A percentile compares a stretch with the other conserved stretches of the same genome.
Conservation (phyloP, 2,888 invertebrate species). For the Resseliella maxima region DNA sequence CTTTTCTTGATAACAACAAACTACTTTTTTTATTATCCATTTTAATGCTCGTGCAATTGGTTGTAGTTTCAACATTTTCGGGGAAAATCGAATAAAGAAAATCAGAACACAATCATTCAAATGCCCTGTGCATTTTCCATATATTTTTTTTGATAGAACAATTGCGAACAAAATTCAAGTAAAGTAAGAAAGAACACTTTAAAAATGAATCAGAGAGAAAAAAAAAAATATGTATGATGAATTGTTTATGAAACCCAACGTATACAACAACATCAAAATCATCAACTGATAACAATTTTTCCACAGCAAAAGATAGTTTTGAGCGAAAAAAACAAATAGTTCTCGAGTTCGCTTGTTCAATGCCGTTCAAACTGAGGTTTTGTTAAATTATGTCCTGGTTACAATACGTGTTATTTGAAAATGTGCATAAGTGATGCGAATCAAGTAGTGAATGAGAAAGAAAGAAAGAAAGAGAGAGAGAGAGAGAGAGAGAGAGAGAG, state of each 20-base stretch:
- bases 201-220: constrained; percentile 24
- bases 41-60: neutral
- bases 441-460: no score
- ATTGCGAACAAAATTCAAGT: neutral
- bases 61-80: neutral
- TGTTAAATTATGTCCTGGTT: neutral
- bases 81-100: no score
- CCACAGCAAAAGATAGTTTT: neutral
- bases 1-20: neutral
- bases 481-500: no score
- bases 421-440: neutral
- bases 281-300: constrained; percentile 25
- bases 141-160: neutral
- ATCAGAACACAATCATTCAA: neutral
- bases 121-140: neutral
- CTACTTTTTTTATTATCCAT: neutral
- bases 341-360: neutral
- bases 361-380: neutral
- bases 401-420: neutral
- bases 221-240: no score
- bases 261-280: neutral
- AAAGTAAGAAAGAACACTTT: neutral
- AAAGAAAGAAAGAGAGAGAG: neutral
- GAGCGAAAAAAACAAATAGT: neutral
- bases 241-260: neutral